Conservation (phyloP, 2,113 vertebrate genomes). For the Scartelaos histophorus region DNA sequence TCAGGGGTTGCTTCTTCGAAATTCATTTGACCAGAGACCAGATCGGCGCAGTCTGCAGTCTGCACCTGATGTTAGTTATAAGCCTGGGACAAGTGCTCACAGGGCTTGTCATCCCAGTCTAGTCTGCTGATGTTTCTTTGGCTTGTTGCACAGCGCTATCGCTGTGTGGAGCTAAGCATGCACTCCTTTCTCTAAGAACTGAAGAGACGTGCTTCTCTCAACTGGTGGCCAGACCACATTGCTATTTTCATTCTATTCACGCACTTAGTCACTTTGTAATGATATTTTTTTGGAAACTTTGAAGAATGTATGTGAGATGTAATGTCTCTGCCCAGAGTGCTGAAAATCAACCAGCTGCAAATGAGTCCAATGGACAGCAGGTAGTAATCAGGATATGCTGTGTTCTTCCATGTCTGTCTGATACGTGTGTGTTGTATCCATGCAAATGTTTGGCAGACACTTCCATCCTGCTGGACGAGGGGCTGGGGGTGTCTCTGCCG, state of each 20-base stretch:
- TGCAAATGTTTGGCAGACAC: conserved; percentile 72
- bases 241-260: conserved; percentile 22
- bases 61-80: conserved; percentile 13
- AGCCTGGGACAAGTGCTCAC: conserved; percentile 9
- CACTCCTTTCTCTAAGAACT: conserved; percentile 29
- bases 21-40: conserved; percentile 2
- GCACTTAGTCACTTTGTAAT: conserved; percentile 29
- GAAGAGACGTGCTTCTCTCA: conserved; percentile 6
- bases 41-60: neutral
- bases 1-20: neutral
- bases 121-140: conserved; percentile 5
- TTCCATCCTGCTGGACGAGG: conserved; percentile 70
- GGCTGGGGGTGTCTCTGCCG: conserved; percentile 17
- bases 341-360: conserved; percentile 38
- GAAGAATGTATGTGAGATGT: conserved; percentile 13
- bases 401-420: conserved; percentile 46
- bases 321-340: conserved; percentile 18
- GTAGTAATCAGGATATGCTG: conserved; percentile 48
- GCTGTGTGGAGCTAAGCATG: conserved; percentile 13
- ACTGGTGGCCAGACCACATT: conserved; percentile 4
- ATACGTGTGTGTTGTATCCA: conserved; percentile 67
- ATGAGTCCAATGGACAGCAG: conserved; percentile 27
- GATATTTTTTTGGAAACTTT: conserved; percentile 19
- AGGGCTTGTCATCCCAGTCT: conserved; percentile 3
- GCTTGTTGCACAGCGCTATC: conserved; percentile 14